Conservation (phyloP, 2,888 invertebrate genomes). For the Griposia aprilina region DNA sequence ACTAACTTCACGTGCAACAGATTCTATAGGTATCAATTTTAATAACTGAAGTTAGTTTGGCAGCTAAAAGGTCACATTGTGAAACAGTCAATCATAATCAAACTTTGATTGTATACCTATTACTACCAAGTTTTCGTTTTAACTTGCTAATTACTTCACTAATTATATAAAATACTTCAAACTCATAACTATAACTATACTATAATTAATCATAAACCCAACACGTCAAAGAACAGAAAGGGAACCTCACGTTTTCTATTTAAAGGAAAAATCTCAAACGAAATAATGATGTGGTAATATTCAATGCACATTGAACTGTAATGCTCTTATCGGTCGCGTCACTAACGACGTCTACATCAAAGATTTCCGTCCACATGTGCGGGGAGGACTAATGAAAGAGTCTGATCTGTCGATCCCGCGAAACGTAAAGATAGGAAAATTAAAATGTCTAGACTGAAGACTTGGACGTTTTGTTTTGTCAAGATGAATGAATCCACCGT, state of each 20-base stretch:
- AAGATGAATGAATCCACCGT: constrained; percentile 70
- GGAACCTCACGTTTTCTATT: constrained; percentile 47
- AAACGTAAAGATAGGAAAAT: constrained; percentile 88
- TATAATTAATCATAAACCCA: constrained; percentile 12
- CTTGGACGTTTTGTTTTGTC: constrained; percentile 82
- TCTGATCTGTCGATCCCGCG: constrained; percentile 83
- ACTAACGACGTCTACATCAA: constrained; percentile 87
- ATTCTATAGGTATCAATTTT: not conserved
- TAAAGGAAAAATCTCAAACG: constrained; percentile 66
- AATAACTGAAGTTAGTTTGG: constrained; percentile 2
- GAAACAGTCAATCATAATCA: not conserved
- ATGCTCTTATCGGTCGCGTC: constrained; percentile 80
- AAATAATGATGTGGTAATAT: constrained; percentile 74
- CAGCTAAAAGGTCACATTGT: not conserved
- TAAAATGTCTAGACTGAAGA: constrained; percentile 89
- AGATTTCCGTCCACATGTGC: constrained; percentile 86
- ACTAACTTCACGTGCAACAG: not conserved
- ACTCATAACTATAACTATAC: not conserved
- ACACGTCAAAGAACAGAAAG: constrained; percentile 46
- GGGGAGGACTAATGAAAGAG: constrained; percentile 84
- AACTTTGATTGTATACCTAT: not conserved
- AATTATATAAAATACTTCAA: not conserved
- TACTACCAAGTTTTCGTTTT: not conserved
- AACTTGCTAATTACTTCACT: not conserved
- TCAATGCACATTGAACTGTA: constrained; percentile 73